phyloP scores from a whole-genome alignment of 2,113 vertebrate species.

The Pao palembangensis region DNA sequence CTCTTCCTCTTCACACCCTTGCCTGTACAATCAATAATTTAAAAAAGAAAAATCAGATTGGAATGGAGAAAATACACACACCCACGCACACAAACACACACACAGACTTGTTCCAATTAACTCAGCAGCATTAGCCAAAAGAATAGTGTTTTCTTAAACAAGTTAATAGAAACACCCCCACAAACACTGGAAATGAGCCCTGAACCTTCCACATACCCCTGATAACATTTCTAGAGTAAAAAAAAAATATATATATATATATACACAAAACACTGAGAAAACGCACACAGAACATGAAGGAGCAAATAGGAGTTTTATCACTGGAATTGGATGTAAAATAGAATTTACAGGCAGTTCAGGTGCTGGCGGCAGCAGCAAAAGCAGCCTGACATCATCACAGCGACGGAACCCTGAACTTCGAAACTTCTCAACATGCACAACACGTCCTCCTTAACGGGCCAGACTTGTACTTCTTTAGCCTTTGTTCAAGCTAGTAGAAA shows the following conservation, averaged over 20 bases:
- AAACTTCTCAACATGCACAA: not conserved
- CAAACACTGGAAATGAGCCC: constrained; percentile 3
- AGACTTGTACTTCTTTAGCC: too few relatives aligned
- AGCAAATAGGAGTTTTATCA: not conserved
- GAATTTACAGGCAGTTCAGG: not conserved
- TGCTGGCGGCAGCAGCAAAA: not conserved
- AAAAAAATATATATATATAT: not conserved
- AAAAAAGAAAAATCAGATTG: constrained; percentile 52
- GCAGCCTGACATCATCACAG: not conserved
- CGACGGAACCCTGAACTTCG: not conserved
- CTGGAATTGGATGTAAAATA: not conserved
- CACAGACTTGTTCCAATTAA: constrained; percentile 7
- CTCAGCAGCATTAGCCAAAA: constrained; percentile 50
- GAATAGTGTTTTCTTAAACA: constrained; percentile 57
- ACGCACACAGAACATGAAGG: not conserved
- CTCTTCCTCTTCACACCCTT: constrained; percentile 39
- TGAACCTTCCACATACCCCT: not conserved
- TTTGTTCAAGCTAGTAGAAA: too few relatives aligned
- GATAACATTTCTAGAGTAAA: not conserved
- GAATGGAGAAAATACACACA: constrained; percentile 20
- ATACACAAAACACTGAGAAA: constrained; percentile 4
- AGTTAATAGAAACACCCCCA: constrained; percentile 20
- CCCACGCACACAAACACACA: not conserved
- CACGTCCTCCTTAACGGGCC: not conserved
- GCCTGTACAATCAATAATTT: constrained; percentile 75